These are phyloP conservation scores for Esox masquinongy DNA, from an alignment of 2,797 vertebrate species.

Conservation along the genomic window DNA sequence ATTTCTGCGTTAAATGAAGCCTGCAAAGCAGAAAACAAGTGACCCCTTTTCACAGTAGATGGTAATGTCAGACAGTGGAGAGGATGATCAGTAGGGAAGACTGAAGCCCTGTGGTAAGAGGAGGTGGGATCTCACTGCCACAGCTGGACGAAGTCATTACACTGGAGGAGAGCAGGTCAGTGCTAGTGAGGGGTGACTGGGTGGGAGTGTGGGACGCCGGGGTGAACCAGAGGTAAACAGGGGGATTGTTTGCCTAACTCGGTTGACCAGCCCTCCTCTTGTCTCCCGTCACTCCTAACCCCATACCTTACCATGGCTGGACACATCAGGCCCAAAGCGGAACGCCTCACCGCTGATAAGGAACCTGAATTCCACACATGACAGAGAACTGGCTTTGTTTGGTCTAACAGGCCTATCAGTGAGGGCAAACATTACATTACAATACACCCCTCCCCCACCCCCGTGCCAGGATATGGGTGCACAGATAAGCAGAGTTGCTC, in stretches of 20 bases:
- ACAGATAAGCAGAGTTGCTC: conserved; percentile 18
- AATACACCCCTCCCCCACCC: conserved; percentile 16
- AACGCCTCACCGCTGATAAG: conserved; percentile 33
- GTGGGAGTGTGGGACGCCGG: conserved; percentile 3
- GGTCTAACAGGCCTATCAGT: conserved; percentile 43
- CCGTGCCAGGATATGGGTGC: conserved; percentile 16
- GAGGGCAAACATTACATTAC: conserved; percentile 41
- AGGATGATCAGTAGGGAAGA: not conserved
- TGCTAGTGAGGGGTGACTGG: not conserved
- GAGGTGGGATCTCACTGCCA: not conserved
- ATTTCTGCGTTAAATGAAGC: not conserved
- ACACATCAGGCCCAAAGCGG: conserved; percentile 26
- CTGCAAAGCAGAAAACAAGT: not conserved
- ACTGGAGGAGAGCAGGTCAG: not conserved
- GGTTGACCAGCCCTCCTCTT: conserved; percentile 7
- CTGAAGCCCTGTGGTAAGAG: not conserved
- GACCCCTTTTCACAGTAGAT: not conserved
- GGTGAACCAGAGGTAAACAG: conserved; percentile 16
- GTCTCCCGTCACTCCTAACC: not conserved
- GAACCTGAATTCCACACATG: conserved; percentile 37
- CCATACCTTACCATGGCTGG: not conserved
- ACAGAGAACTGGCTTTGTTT: conserved; percentile 34
- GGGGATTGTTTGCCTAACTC: not conserved
- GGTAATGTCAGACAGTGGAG: not conserved
- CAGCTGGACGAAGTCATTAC: not conserved